Conservation (phyloP, 2,113 vertebrate species). For the Gallinago paraguaiae region DNA sequence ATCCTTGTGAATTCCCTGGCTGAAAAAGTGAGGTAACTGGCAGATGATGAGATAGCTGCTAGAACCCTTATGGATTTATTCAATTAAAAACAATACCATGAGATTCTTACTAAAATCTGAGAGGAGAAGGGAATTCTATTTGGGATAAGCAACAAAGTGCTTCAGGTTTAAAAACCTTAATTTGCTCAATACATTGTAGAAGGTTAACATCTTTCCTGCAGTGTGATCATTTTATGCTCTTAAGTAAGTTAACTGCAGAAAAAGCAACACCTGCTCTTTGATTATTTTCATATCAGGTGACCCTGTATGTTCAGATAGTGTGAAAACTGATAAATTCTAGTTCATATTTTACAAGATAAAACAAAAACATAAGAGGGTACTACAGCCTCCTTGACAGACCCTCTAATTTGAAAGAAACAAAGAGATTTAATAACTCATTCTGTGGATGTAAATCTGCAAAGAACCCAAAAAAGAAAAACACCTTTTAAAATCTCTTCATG, state of each 20-base stretch:
- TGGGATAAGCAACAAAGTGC: neutral
- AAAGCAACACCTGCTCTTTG: neutral
- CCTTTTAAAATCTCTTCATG: neutral
- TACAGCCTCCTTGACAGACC: neutral
- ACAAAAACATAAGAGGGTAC: neutral
- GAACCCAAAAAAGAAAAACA: neutral
- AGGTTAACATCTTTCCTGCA: neutral
- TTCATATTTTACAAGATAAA: neutral
- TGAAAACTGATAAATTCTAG: neutral
- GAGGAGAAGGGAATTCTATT: neutral
- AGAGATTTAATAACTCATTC: neutral
- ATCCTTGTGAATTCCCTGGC: neutral
- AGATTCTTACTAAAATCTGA: neutral
- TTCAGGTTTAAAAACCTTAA: neutral
- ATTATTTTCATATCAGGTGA: neutral
- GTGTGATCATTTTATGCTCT: neutral
- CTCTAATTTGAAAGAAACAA: neutral
- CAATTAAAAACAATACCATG: slow-evolving; percentile 24
- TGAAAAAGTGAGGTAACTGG: neutral
- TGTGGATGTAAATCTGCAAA: neutral
- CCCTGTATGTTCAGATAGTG: neutral
- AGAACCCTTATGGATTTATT: slow-evolving; percentile 23
- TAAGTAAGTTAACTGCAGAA: neutral
- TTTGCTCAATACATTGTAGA: neutral
- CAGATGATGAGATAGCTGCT: neutral